Evolutionary conservation across 2,888 invertebrate genomes (phyloP), one percentile per base, ranked within the genome.

Genomic region (Hirtodrosophila alboralis): DNA sequence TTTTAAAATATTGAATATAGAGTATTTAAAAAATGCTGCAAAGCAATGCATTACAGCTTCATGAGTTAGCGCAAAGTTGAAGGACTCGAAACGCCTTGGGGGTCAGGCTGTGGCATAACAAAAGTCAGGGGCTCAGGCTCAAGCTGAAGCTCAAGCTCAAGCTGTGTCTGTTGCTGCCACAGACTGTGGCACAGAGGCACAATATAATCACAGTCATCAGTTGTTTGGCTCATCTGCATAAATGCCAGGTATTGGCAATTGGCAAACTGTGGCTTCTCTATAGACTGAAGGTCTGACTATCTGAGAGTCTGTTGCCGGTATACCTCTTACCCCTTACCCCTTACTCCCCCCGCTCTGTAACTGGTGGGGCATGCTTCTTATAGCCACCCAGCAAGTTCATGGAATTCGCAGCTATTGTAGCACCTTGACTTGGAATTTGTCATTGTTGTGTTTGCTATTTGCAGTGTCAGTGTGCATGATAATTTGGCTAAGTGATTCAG

Each of bases 371-470:
- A 6, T 1, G n/a, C 28, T 33, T 30, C 12, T 14, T 44, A 37
- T 12, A 52, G 59, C 84, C 78, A 78, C 85, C 78, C 78, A 78
- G 75, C 67, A 83, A 59, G 78, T 79, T 85, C 79, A 69, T 48
- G 62, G 79, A 79, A 79, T 68, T 73, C 54, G 69, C 60, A 83
- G 64, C 84, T 68, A 71, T 78, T 78, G 76, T 72, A 43, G 84
- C 86, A 79, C 78, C 84, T 79, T 83, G 59, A 60, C 67, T 60
- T 38, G 59, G 58, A 65, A 85, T 83, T 68, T 78, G 80, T 83
- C 73, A 83, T 83, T 78, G 77, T 79, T 76, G 62, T n/a, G n/a
- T n/a, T 56, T 57, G 33, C 2, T 41, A 23, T 16, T 28, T 53
- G 48, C 16, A 30, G 18, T 28, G n/a, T 12, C 45, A 33, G n/a